phyloP scores from a whole-genome alignment of 1,140 invertebrate species.

The Zaprionus capensis region DNA sequence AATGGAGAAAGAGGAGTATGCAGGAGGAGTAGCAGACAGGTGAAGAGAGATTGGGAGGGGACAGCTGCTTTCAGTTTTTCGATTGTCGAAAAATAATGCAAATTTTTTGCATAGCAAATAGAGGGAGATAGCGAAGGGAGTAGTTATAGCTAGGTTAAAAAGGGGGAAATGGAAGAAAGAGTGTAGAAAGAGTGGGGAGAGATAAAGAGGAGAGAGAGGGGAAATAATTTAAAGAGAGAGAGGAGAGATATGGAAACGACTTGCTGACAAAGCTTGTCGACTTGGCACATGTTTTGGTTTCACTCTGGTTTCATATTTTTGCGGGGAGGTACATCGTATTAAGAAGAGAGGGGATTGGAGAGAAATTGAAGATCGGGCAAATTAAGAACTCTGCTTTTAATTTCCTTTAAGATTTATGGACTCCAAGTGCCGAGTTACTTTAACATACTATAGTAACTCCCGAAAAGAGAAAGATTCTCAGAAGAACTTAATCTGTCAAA shows the following conservation, averaged over 20 bases:
- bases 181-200: not conserved
- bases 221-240: not conserved
- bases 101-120: slow-evolving; percentile 71
- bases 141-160: not conserved
- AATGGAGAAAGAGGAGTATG: too few relatives aligned
- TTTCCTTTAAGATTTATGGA: too few relatives aligned
- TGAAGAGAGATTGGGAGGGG: not conserved
- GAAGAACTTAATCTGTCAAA: too few relatives aligned
- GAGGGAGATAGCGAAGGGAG: not conserved
- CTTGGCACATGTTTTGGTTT: slow-evolving; percentile 6
- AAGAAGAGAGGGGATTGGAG: not conserved
- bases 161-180: not conserved
- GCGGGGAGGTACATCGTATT: not conserved
- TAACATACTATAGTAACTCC: too few relatives aligned
- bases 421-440: too few relatives aligned
- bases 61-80: slow-evolving; percentile 74
- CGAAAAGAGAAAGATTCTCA: too few relatives aligned
- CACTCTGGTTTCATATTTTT: not conserved
- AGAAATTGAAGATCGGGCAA: too few relatives aligned
- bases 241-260: not conserved
- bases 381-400: too few relatives aligned
- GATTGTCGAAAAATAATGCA: slow-evolving; percentile 73
- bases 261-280: slow-evolving; percentile 5
- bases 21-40: not conserved
- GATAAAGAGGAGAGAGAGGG: not conserved